Conservation (phyloP, 2,888 invertebrate species). For the Miltochrista miniata region DNA sequence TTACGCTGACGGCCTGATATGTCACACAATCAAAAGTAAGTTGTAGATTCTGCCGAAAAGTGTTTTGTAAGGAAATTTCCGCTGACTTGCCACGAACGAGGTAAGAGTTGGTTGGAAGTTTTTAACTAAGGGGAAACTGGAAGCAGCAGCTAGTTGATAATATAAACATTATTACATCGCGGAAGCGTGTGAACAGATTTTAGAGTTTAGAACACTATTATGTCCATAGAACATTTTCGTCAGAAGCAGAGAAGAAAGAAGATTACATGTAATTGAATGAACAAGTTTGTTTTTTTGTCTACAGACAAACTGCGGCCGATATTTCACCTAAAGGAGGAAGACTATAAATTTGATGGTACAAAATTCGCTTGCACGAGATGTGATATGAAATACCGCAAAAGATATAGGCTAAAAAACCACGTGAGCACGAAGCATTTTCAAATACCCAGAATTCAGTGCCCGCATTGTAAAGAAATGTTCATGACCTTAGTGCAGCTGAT, state of each 20-base stretch:
- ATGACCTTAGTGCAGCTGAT: conserved; percentile 52
- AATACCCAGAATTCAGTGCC: conserved; percentile 39
- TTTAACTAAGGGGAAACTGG: too few species aligned
- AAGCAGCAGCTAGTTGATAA: too few species aligned
- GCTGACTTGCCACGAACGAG: too few species aligned
- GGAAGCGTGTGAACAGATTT: too few species aligned
- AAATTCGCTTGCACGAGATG: conserved; percentile 50
- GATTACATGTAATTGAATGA: conserved; percentile 4
- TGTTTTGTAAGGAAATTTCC: too few species aligned
- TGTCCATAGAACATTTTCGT: too few species aligned
- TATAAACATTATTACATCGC: too few species aligned
- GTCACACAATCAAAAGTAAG: too few species aligned
- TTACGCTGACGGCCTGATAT: too few species aligned
- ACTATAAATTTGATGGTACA: conserved; percentile 50
- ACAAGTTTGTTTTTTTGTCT: conserved; percentile 55
- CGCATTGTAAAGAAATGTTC: conserved; percentile 52
- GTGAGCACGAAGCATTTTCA: conserved; percentile 59
- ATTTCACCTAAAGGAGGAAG: conserved; percentile 36
- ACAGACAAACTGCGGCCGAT: conserved; percentile 46
- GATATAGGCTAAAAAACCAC: conserved; percentile 51
- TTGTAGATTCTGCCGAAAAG: too few species aligned
- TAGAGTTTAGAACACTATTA: too few species aligned
- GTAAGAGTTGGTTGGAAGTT: too few species aligned
- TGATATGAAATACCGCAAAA: conserved; percentile 53
- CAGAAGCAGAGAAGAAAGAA: not conserved